phyloP scores from a whole-genome alignment of 2,797 vertebrate genomes.

The Smutsia gigantea region DNA sequence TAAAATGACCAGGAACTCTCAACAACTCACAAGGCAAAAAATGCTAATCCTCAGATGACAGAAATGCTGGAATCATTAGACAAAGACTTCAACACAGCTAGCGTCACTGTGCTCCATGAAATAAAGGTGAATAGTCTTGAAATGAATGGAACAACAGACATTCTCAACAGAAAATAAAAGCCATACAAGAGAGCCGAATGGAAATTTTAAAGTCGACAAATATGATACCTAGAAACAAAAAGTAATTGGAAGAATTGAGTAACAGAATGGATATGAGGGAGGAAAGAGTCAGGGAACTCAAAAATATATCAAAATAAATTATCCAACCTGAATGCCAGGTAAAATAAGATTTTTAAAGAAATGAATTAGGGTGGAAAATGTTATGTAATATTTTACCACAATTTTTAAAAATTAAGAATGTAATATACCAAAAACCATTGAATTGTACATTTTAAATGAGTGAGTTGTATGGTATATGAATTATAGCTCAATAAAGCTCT shows the following conservation, averaged over 20 bases:
- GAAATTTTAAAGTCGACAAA: neutral
- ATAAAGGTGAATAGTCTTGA: neutral
- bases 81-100: neutral
- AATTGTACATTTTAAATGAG: neutral
- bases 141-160: neutral
- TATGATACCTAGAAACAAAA: neutral
- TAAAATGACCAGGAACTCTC: neutral
- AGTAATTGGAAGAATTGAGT: neutral
- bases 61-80: neutral
- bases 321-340: neutral
- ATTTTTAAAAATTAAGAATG: neutral
- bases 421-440: neutral
- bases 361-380: neutral
- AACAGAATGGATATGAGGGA: neutral
- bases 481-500: neutral
- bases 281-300: neutral
- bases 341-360: neutral
- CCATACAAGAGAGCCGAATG: neutral
- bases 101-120: neutral
- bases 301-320: neutral
- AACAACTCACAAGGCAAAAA: neutral
- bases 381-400: neutral
- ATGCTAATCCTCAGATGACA: neutral
- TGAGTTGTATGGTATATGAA: neutral
- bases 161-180: conserved; percentile 26